Conservation (phyloP, 2,797 vertebrate species). For the Artibeus lituratus region DNA sequence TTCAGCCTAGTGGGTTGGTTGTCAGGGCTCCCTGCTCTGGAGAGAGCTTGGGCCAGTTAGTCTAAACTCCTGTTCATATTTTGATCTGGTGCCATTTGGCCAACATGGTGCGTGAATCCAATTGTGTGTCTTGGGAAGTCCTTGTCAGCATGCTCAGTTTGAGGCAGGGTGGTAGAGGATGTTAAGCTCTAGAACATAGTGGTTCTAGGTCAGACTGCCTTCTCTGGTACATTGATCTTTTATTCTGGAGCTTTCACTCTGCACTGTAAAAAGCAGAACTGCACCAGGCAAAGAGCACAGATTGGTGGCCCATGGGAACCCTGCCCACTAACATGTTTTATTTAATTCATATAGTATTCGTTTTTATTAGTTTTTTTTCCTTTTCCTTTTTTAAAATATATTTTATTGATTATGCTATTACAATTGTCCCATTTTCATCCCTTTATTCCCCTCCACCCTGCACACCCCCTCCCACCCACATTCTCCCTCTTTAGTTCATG, state of each 20-base stretch:
- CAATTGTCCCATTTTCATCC: too few species aligned
- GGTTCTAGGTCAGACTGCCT: background rate
- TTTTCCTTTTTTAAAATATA: background rate
- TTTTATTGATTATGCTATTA: too few species aligned
- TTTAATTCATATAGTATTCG: background rate
- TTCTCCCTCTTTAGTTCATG: too few species aligned
- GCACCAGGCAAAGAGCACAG: background rate
- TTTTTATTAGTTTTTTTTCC: background rate
- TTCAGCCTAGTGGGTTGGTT: background rate
- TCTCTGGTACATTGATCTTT: background rate
- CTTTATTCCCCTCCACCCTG: too few species aligned
- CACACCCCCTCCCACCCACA: too few species aligned
- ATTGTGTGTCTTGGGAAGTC: accelerated
- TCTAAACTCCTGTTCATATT: background rate
- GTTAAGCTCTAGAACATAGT: accelerated
- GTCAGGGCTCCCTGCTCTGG: background rate
- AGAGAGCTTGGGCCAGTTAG: background rate
- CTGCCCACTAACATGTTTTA: accelerated
- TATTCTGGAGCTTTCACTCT: background rate
- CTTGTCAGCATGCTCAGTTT: background rate
- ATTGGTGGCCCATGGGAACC: background rate
- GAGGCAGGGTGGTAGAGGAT: accelerated
- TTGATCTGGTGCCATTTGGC: background rate
- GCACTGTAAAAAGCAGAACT: background rate
- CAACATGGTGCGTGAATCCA: too few species aligned